A percentile compares a stretch with the other conserved stretches of the same genome.
These are phyloP conservation scores for Hyperoplus lanceolatus DNA, from an alignment of 2,797 vertebrate species.

Conservation along the genomic window DNA sequence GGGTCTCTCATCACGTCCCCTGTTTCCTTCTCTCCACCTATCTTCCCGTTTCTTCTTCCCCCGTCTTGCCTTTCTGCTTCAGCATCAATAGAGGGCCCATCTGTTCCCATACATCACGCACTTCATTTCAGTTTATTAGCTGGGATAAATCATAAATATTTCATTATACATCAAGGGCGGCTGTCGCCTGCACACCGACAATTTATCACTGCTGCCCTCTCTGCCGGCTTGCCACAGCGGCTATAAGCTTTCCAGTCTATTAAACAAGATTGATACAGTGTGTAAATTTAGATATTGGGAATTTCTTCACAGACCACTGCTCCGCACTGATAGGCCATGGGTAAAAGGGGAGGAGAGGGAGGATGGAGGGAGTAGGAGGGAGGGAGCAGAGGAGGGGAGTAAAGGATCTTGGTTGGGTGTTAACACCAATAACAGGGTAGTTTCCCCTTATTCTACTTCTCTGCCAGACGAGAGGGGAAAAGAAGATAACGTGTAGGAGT, in stretches of 20 bases:
- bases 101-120: constrained; percentile 93
- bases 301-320: constrained; percentile 91
- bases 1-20: constrained; percentile 73
- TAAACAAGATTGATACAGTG: constrained; percentile 95
- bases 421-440: constrained; percentile 77
- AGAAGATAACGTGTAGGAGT: constrained; percentile 47
- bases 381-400: constrained; percentile 32
- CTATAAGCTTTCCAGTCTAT: constrained; percentile 93
- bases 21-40: constrained; percentile 65
- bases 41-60: constrained; percentile 69
- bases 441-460: constrained; percentile 53
- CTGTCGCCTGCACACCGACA: constrained; percentile 87
- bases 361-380: constrained; percentile 35
- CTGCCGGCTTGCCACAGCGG: constrained; percentile 82
- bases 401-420: constrained; percentile 74
- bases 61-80: constrained; percentile 69
- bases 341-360: constrained; percentile 60
- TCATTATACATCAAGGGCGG: constrained; percentile 91
- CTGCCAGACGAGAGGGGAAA: constrained; percentile 33
- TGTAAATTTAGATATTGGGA: constrained; percentile 92
- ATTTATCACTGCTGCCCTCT: constrained; percentile 92
- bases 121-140: constrained; percentile 96
- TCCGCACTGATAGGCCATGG: constrained; percentile 85
- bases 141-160: constrained; percentile 98
- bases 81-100: constrained; percentile 90